phyloP scores from a whole-genome alignment of 2,797 vertebrate genomes.

The Ctenopoma kingsleyae region DNA sequence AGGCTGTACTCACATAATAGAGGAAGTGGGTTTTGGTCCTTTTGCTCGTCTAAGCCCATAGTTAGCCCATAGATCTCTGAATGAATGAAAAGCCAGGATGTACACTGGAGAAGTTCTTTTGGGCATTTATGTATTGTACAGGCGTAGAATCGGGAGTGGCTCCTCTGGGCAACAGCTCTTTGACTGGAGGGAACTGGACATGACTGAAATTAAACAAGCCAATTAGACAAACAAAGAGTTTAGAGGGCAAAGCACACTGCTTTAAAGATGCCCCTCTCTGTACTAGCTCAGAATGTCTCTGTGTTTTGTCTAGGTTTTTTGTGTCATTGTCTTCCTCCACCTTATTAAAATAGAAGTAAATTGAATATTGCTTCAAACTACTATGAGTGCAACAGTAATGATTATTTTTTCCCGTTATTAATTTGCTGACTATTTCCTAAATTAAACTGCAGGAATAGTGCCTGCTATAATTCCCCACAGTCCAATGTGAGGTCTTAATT shows the following conservation, averaged over 20 bases:
- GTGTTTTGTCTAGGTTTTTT: constrained; percentile 10
- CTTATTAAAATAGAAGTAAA: neutral
- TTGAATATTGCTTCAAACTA: neutral
- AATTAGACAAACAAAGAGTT: constrained; percentile 79
- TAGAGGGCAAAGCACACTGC: constrained; percentile 74
- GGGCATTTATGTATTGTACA: constrained; percentile 40
- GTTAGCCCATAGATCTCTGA: constrained; percentile 31
- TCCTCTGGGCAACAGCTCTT: constrained; percentile 56
- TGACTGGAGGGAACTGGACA: constrained; percentile 71
- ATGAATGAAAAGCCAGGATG: constrained; percentile 35
- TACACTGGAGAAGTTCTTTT: constrained; percentile 26
- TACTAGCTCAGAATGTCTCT: constrained; percentile 57
- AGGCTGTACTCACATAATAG: constrained; percentile 45
- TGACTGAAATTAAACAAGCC: constrained; percentile 78
- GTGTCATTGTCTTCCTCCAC: neutral
- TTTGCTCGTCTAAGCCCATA: constrained; percentile 29
- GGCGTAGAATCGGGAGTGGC: constrained; percentile 45
- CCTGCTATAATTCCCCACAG: neutral
- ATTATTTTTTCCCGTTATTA: neutral
- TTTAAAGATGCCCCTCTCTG: constrained; percentile 68
- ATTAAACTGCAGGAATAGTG: neutral
- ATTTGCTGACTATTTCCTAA: neutral
- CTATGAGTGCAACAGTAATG: neutral
- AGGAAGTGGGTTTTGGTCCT: constrained; percentile 22
- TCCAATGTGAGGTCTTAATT: neutral